These are phyloP conservation scores for Drosophila malerkotliana DNA, from an alignment of 1,140 invertebrate species.

Conservation along the genomic window DNA sequence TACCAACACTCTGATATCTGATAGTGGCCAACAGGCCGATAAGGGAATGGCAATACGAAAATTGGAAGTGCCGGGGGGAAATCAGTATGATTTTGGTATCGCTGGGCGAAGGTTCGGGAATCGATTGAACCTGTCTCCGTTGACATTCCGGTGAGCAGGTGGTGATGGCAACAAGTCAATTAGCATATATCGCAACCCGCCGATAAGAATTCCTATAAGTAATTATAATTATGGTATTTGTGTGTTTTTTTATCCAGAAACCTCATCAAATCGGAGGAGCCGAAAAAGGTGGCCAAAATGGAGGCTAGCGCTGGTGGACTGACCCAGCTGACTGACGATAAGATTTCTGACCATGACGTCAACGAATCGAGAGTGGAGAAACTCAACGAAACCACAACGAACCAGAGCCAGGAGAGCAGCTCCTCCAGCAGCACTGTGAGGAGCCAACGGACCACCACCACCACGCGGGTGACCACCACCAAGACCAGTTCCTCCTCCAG, in stretches of 20 bases:
- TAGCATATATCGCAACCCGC: constrained; percentile 45
- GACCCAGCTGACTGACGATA: constrained; percentile 51
- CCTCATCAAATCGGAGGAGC: constrained; percentile 67
- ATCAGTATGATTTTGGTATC: constrained; percentile 68
- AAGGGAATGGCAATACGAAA: constrained; percentile 49
- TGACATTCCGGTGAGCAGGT: constrained; percentile 51
- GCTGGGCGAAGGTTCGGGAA: constrained; percentile 50
- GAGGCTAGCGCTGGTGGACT: constrained; percentile 40
- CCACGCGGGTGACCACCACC: constrained; percentile 59
- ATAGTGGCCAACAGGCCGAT: constrained; percentile 48
- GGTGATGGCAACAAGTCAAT: constrained; percentile 46
- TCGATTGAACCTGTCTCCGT: constrained; percentile 23
- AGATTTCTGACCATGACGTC: constrained; percentile 63
- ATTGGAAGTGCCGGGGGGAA: constrained; percentile 20
- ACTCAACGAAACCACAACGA: constrained; percentile 26
- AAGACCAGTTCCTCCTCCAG: constrained; percentile 54
- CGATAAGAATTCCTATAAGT: constrained; percentile 52
- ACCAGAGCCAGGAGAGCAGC: constrained; percentile 27
- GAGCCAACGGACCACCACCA: constrained; percentile 57
- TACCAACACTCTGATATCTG: constrained; percentile 64
- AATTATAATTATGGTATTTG: constrained; percentile 58
- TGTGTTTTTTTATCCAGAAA: constrained; percentile 48
- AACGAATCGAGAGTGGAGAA: constrained; percentile 20
- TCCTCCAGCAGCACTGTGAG: constrained; percentile 33
- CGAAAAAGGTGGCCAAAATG: constrained; percentile 66